Evolutionary conservation across 1,140 invertebrate species (phyloP), one percentile per base, ranked within the genome.

Genomic region (Oryctes rhinoceros): DNA sequence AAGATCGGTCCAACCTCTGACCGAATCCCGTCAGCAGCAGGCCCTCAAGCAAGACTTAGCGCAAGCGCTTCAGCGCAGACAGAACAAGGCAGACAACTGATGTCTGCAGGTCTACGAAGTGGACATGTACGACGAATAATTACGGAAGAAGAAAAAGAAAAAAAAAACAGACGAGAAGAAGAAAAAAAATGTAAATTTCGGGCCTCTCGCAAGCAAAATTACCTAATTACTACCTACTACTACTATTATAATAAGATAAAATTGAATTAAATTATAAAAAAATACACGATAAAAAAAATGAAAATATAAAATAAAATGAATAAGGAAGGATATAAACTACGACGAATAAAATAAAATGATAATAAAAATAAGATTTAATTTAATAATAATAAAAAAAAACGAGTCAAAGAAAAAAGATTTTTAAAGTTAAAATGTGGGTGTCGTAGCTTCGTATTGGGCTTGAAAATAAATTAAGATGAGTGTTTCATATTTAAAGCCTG

Each of bases 1-100:
- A 81, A 92, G 98, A 75, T 97, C 96, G 65, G 93, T 96, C 79
- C 93, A 96, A 85, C 93, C 95, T 1, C 88, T 98, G 44, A 92
- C 94, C 18, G 96, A 98, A 87, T 93, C 94, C 83, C 92, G 92
- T 83, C 93, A 95, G 85, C 95, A 96, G 85, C 93, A 93, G 53
- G 95, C 94, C 30, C 89, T 99, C 80, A 93, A 93, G 85, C 95
- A 96, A 87, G 96, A 98, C 87, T 90, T 99, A 78, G 95, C 95
- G 7, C 91, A 91, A 35, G 96, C 94, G 65, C 90, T 97, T 79
- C 92, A 95, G 86, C 93, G 93, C 85, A 91, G 96, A 83, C 93
- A 95, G 84, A 93, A 92, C 15, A 91, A 88, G 83, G 89, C 87
- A 74, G 88, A 89, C 67, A 90, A 91, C 85, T 91, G 89, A 91